Conservation (phyloP, 2,888 invertebrate species). For the Platycheirus albimanus region DNA sequence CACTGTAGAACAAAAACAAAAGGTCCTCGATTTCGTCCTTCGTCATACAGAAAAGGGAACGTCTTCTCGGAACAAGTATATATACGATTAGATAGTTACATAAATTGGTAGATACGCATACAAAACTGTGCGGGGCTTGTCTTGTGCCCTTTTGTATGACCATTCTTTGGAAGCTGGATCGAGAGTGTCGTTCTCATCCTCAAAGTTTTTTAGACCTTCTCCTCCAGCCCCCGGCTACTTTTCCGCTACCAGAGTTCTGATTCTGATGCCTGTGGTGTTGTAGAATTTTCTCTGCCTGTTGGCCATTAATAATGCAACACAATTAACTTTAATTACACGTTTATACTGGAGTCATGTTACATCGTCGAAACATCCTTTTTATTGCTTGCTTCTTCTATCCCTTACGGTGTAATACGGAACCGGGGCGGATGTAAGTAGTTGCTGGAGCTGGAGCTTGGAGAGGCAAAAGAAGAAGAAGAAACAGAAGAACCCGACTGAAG, state of each 20-base stretch:
- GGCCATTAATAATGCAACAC: constrained; percentile 75
- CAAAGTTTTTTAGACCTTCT: constrained; percentile 9
- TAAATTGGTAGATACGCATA: background rate
- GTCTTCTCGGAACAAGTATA: constrained; percentile 16
- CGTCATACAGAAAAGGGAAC: constrained; percentile 10
- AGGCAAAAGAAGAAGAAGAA: constrained; percentile 1
- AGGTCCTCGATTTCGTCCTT: constrained; percentile 41
- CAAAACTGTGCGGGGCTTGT: constrained; percentile 16
- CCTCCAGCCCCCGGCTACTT: background rate
- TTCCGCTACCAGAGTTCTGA: background rate
- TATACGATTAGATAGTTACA: no score
- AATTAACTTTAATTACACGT: constrained; percentile 76
- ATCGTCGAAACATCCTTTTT: constrained; percentile 72
- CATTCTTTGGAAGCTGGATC: constrained; percentile 43
- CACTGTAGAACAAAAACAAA: constrained; percentile 67
- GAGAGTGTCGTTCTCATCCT: background rate
- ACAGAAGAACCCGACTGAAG: constrained; percentile 16
- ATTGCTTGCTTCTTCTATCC: constrained; percentile 51
- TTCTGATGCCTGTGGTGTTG: constrained; percentile 36
- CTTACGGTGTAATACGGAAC: constrained; percentile 56
- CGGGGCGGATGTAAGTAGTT: constrained; percentile 16
- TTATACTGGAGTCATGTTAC: constrained; percentile 74
- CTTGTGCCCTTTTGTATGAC: constrained; percentile 51
- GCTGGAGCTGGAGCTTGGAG: no score
- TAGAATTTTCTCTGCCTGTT: constrained; percentile 37